phyloP scores from a whole-genome alignment of 2,113 vertebrate species.

The Sporophila hypoxantha region DNA sequence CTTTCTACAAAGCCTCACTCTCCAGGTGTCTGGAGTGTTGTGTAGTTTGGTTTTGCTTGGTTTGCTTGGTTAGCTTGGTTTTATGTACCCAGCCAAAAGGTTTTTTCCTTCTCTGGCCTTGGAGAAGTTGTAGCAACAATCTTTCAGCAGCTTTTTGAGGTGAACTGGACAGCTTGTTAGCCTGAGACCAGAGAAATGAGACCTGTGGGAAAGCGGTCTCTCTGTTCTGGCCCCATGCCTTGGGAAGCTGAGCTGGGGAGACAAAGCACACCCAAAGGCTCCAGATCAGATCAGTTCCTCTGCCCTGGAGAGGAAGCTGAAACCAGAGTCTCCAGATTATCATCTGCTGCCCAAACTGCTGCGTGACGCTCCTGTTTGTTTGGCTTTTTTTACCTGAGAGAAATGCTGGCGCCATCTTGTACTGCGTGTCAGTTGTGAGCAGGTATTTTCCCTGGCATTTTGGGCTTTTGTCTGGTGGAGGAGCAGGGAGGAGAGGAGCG shows the following conservation, averaged over 20 bases:
- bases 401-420: not conserved
- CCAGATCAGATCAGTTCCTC: not conserved
- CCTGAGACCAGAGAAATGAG: fast-evolving
- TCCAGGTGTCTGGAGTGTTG: fast-evolving
- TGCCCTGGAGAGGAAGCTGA: not conserved
- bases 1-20: not conserved
- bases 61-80: not conserved
- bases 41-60: not conserved
- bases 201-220: not conserved
- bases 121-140: not conserved
- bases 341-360: not conserved
- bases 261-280: not conserved
- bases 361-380: not conserved
- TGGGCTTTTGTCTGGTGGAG: not conserved
- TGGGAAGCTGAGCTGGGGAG: not conserved
- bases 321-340: not conserved
- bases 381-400: not conserved
- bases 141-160: not conserved
- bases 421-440: fast-evolving
- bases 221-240: fast-evolving
- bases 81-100: not conserved
- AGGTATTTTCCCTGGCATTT: not conserved
- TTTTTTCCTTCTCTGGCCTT: not conserved
- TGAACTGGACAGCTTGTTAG: no score
- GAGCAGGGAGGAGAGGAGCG: fast-evolving